Evolutionary conservation across 92 coral and sea anemone genomes (phyloP), one percentile per base, ranked within the genome.

Genomic region (Zoanthus sociatus): DNA sequence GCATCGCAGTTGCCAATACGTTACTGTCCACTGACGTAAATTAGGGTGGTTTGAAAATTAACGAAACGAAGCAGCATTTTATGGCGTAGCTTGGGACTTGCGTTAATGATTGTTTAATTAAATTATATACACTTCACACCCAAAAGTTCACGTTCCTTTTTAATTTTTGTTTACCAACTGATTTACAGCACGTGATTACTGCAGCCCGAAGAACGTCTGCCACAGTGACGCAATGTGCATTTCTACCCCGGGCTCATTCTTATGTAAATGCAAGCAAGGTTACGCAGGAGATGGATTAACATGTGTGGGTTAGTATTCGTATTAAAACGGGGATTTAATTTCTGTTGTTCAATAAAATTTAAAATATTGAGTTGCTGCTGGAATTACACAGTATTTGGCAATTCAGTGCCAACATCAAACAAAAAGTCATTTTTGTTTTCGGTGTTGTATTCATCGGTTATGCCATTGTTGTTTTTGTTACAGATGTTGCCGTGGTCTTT

Each of bases 121-220:
- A 7, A 50, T 5, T 11, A 50, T 7, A 3, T 50, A 50, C 7
- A 50, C 12, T 50, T 50, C 55, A 50, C 55, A 63, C 10, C 8
- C 6, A n/a, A 63, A 1, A 18, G 10, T 17, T 63, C 7, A 17
- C 5, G 21, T 3, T 7, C 12, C 15, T 54, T 33, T 66, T 21
- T 0, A 37, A 6, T 12, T 44, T 81, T 45, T 30, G 15, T 63
- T 67, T 30, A 15, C 16, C 30, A n/a, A 17, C 17, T 17, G 3
- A 26, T 51, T 32, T 66, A 12, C 85, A 81, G 85, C 74, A 3
- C 85, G 85, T 12, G 47, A 66, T 26, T 81, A 81, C 44, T 81
- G 85, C 15, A 50, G 17, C 73, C 61, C 18, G 46, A 45, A 46
- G 73, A 64, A 32, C 1, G 37, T 20, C 74, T 81, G 85, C 50